Evolutionary conservation across 2,888 invertebrate species (phyloP).

Genomic region (Teleogryllus oceanicus): DNA sequence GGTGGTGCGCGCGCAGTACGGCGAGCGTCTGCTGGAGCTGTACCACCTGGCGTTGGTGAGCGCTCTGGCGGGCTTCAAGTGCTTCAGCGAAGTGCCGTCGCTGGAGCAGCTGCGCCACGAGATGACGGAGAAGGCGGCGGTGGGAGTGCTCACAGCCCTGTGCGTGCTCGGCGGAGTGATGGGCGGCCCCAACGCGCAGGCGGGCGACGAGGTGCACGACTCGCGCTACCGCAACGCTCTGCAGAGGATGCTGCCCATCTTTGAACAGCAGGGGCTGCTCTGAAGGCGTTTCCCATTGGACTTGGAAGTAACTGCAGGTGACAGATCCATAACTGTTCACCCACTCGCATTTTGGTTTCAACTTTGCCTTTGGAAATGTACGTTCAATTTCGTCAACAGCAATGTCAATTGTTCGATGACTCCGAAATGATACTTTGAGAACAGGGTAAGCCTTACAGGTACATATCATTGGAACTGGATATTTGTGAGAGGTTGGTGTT

Average conservation of each 20-base stretch:
- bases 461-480: no score
- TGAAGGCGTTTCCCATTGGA: not conserved
- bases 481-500: no score
- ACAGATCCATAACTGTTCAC: no score
- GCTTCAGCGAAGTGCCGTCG: not conserved
- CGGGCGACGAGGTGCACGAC: not conserved
- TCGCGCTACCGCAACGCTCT: not conserved
- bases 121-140: constrained; percentile 4
- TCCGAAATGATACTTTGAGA: no score
- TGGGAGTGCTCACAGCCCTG: not conserved
- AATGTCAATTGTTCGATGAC: no score
- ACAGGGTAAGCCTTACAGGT: no score
- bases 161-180: not conserved
- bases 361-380: no score
- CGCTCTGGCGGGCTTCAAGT: not conserved
- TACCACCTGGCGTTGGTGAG: not conserved
- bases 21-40: not conserved
- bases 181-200: not conserved
- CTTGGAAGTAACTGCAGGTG: no score
- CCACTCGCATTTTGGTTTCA: no score
- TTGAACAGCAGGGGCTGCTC: not conserved
- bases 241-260: constrained; percentile 4
- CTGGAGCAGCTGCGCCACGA: not conserved
- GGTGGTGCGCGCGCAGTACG: not conserved
- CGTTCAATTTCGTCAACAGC: no score